Evolutionary conservation across 2,888 invertebrate species (phyloP), one percentile per base, ranked within the genome.

Genomic region (Dendrolimus houi): DNA sequence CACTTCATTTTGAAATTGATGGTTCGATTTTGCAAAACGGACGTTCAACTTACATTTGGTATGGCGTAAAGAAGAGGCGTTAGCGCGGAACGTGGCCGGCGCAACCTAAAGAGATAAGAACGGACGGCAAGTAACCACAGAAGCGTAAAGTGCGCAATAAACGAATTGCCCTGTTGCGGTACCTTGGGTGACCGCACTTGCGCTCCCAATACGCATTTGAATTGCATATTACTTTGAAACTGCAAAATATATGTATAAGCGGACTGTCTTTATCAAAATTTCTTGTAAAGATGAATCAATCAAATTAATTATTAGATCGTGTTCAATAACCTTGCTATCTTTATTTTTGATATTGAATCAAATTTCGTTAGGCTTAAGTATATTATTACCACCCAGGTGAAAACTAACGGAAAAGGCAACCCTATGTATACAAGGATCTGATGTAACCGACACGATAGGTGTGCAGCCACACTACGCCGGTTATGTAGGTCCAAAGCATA

Each of bases 391-490:
- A 29, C 29, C 29, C 29, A 6, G 29, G 6, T 29, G 29, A 29
- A 29, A 29, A 29, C 29, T 29, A 29, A 56, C 57, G 55, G 56
- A 52, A 53, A 55, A 55, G 47, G 12, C 47, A 47, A 47, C 47
- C 47, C 47, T 47, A 47, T 8, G 47, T 3, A 69, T 61, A 68
- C 67, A 64, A 67, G 66, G 67, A 72, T 70, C 68, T 85, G 79
- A 80, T 76, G 85, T 78, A 85, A 84, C 71, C 69, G 72, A 75
- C 72, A 69, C 75, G 76, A 79, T 77, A 75, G 69, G 61, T 66
- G 70, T 73, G 65, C 70, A 68, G 79, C 69, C 66, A 84, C 85
- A 85, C 80, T 77, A 84, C 77, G 74, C 65, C 80, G 84, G 64
- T 54, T 79, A 85, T 81, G 77, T 85, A 84, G 87, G 87, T 84